A percentile compares a stretch with the other conserved stretches of the same genome.
Conservation (phyloP, 2,797 vertebrate species). For the Prionace glauca region DNA sequence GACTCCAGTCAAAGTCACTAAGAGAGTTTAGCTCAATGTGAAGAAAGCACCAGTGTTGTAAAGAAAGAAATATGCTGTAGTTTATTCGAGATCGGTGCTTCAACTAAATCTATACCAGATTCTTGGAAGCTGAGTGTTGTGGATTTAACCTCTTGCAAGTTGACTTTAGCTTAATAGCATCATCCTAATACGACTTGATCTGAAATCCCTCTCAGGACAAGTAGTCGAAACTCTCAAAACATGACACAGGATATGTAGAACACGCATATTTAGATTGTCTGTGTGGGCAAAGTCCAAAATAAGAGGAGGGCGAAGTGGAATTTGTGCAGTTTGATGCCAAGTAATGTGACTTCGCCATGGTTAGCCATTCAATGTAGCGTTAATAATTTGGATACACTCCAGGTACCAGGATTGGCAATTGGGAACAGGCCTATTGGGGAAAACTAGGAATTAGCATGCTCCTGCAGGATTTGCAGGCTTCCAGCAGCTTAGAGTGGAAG, state of each 20-base stretch:
- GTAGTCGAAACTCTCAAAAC: not conserved
- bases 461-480: not conserved
- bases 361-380: not conserved
- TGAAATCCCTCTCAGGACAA: slow-evolving; percentile 3
- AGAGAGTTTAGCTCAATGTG: not conserved
- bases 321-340: not conserved
- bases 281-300: not conserved
- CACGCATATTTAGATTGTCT: not conserved
- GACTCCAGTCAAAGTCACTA: not conserved
- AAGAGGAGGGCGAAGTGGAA: not conserved
- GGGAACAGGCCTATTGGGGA: not conserved
- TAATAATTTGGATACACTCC: not conserved
- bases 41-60: not conserved
- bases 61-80: not conserved
- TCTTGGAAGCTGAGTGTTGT: not conserved
- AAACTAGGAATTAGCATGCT: not conserved
- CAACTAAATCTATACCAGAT: slow-evolving; percentile 13
- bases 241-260: not conserved
- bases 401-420: not conserved
- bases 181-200: not conserved
- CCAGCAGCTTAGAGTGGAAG: not conserved
- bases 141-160: slow-evolving; percentile 18
- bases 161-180: not conserved
- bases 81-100: not conserved
- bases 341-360: not conserved